Evolutionary conservation across 2,888 invertebrate species (phyloP).

Genomic region (Tuberolachnus salignus): DNA sequence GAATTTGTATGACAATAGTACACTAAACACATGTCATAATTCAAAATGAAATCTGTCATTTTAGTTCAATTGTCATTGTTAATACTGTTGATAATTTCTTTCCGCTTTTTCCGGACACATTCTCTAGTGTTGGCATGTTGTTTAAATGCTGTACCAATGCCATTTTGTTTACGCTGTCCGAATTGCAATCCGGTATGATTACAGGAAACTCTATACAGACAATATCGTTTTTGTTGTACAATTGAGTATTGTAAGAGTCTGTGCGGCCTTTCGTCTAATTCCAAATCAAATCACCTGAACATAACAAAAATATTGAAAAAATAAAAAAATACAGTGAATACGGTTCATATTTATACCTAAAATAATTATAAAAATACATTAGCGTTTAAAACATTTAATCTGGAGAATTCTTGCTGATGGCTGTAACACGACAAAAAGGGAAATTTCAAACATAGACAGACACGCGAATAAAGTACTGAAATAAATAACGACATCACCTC

Average conservation of each 20-base stretch:
- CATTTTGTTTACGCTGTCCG: constrained; percentile 46
- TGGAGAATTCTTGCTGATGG: too few species aligned
- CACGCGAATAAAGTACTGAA: too few species aligned
- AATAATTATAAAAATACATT: too few species aligned
- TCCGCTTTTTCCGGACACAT: constrained; percentile 43
- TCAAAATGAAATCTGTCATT: constrained; percentile 46
- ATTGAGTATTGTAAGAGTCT: constrained; percentile 25
- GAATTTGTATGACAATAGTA: constrained; percentile 27
- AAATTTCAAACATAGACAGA: too few species aligned
- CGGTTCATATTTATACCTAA: too few species aligned
- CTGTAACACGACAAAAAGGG: too few species aligned
- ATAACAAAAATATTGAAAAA: too few species aligned
- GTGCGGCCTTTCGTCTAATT: constrained; percentile 9
- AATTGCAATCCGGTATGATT: constrained; percentile 46
- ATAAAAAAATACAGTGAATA: too few species aligned
- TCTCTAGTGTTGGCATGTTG: constrained; percentile 26
- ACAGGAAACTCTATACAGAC: constrained; percentile 42
- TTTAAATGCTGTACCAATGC: constrained; percentile 42
- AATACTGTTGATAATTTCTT: constrained; percentile 22
- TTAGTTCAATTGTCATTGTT: constrained; percentile 48
- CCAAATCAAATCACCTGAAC: constrained; percentile 42
- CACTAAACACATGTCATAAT: constrained; percentile 40
- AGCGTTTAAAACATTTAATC: too few species aligned
- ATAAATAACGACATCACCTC: too few species aligned
- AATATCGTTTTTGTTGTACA: constrained; percentile 31